Conservation (phyloP, 2,797 vertebrate species). For the Caiman crocodilus region DNA sequence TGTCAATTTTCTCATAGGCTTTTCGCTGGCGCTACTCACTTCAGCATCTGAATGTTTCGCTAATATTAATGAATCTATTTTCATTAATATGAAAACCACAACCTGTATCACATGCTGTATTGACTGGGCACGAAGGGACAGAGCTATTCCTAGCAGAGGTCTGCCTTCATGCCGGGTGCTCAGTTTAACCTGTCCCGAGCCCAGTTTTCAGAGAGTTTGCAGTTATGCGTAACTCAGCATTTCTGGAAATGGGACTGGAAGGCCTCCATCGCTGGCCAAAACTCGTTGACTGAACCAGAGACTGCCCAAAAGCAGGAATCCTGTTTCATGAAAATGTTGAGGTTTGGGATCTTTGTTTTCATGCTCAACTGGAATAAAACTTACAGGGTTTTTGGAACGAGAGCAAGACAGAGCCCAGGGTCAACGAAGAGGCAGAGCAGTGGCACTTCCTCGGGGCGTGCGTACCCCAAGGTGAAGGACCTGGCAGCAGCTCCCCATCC, state of each 20-base stretch:
- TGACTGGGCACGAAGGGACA: background rate
- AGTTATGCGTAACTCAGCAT: slow-evolving; percentile 22
- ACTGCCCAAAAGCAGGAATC: background rate
- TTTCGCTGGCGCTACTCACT: background rate
- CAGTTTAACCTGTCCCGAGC: background rate
- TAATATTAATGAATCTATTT: slow-evolving; percentile 15
- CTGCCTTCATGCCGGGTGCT: background rate
- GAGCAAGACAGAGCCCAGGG: too few species aligned
- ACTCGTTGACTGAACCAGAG: background rate
- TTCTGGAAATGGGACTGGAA: slow-evolving; percentile 5
- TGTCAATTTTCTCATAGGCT: background rate
- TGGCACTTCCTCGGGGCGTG: too few species aligned
- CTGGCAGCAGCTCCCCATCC: too few species aligned
- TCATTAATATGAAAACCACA: background rate
- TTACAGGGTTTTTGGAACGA: too few species aligned
- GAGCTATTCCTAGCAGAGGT: background rate
- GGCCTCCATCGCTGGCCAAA: slow-evolving; percentile 21
- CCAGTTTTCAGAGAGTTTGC: slow-evolving; percentile 21
- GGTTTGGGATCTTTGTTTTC: too few species aligned
- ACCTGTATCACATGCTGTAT: too few species aligned
- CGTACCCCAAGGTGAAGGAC: too few species aligned
- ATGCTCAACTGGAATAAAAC: too few species aligned
- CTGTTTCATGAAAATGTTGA: background rate
- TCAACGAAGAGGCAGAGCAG: too few species aligned
- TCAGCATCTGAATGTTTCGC: background rate